Evolutionary conservation across 2,888 invertebrate genomes (phyloP), one percentile per base, ranked within the genome.

Genomic region (Plebejus anna): DNA sequence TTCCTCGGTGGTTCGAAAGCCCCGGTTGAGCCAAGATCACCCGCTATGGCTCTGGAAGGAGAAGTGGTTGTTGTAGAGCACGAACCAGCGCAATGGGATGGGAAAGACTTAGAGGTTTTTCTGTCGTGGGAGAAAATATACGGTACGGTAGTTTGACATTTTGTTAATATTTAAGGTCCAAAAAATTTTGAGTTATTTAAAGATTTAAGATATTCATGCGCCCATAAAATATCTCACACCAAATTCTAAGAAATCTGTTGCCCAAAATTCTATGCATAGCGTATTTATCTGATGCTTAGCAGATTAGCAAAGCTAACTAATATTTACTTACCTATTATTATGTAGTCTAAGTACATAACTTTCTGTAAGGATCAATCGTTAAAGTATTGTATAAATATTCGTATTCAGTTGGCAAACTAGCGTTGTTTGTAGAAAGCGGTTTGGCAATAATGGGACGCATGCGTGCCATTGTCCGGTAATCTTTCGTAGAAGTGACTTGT

Each of bases 11-110:
- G 95, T 0, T 95, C 95, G 7, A 94, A 95, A 82, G 95, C 96
- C 42, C 95, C 95, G 57, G 95, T 96, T 70, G 95, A 96, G 80
- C 94, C 95, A 0, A 90, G 94, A 76, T 95, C 95, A 2, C 93
- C 94, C 71, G 95, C 95, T 2, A 85, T 90, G 5, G 91, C 94
- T 2, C 86, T 96, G 66, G 95, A 95, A 84, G 96, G 96, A 9
- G 96, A 96, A 85, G 94, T 96, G n/a, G 85, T 96, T 70, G 94
- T 96, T 38, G 94, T 95, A 77, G 95, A 96, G 83, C 94, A 94
- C 80, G 92, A 94, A 78, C 95, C 94, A 0, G 88, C 91, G 7
- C 91, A 89, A 78, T 95, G 94, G 91, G 94, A 95, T 81, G 94
- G 94, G 75, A 91, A 92, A 75, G 95, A 94, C 83, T 82, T 94